Evolutionary conservation across 2,797 vertebrate species (phyloP).

Genomic region (Poeciliopsis paucimaculata): DNA sequence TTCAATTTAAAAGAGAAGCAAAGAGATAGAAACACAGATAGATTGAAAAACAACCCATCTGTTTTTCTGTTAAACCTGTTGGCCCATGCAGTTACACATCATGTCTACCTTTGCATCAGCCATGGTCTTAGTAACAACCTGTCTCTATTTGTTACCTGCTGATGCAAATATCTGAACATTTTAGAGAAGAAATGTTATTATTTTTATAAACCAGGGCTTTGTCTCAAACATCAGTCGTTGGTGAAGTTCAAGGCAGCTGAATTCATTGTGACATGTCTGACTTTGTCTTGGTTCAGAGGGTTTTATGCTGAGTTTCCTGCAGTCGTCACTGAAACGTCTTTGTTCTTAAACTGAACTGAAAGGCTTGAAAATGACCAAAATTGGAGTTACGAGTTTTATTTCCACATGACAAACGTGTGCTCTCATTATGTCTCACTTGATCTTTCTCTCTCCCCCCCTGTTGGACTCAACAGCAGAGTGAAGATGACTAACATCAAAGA

Average conservation of each 20-base stretch:
- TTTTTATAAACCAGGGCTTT: neutral
- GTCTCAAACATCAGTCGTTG: neutral
- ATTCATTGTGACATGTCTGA: neutral
- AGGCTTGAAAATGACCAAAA: slow-evolving; percentile 48
- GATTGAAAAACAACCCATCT: neutral
- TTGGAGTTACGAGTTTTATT: slow-evolving; percentile 41
- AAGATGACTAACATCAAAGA: slow-evolving; percentile 67
- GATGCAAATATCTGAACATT: neutral
- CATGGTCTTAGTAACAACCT: neutral
- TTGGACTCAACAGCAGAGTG: slow-evolving; percentile 52
- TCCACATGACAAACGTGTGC: slow-evolving; percentile 54
- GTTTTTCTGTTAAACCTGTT: neutral
- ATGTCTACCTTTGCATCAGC: neutral
- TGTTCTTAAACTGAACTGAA: slow-evolving; percentile 38
- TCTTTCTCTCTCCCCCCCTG: slow-evolving; percentile 46
- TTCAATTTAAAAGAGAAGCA: neutral
- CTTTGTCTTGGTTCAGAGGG: slow-evolving; percentile 7
- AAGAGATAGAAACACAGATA: neutral
- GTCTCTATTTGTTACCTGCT: neutral
- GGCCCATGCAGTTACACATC: neutral
- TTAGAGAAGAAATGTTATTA: neutral
- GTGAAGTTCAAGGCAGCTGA: neutral
- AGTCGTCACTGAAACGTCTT: neutral
- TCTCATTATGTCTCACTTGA: slow-evolving; percentile 69
- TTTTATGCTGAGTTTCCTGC: neutral